Evolutionary conservation across 2,888 invertebrate genomes (phyloP).

Genomic region (Brachypalpus laphriformis): DNA sequence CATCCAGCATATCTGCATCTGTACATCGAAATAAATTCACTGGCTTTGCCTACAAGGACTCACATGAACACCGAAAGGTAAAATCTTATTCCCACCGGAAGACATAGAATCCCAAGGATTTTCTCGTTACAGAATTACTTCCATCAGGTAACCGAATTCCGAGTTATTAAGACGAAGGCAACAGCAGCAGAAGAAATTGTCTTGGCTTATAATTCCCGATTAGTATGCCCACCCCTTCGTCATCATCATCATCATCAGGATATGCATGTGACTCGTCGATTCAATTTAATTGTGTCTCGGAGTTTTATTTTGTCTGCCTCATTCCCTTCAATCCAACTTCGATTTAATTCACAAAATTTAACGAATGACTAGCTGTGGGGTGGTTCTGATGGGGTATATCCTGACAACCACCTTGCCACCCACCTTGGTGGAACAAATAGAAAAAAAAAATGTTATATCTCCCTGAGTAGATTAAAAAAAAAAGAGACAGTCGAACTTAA

Average conservation of each 20-base stretch:
- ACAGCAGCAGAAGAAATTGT: constrained; percentile 24
- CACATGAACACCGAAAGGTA: constrained; percentile 22
- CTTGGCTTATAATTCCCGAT: constrained; percentile 64
- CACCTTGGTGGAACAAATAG: constrained; percentile 9
- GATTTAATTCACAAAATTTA: constrained; percentile 71
- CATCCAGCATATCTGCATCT: constrained; percentile 43
- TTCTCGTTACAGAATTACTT: constrained; percentile 37
- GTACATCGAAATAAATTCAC: constrained; percentile 7
- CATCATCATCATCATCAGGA: constrained; percentile 40
- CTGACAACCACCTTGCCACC: constrained; percentile 49
- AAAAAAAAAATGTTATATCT: constrained; percentile 28
- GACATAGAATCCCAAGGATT: constrained; percentile 35
- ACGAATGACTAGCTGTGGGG: constrained; percentile 62
- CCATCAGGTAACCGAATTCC: constrained; percentile 54
- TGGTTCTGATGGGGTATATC: constrained; percentile 15
- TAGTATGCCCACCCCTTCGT: constrained; percentile 41
- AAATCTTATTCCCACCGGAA: constrained; percentile 61
- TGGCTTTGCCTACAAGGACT: constrained; percentile 10
- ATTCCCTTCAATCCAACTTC: constrained; percentile 58
- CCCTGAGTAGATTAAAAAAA: constrained; percentile 66
- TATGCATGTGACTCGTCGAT: constrained; percentile 69
- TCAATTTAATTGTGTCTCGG: constrained; percentile 70
- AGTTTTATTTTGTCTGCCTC: constrained; percentile 70
- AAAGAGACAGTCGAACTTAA: constrained; percentile 74
- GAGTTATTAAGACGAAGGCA: constrained; percentile 55